Evolutionary conservation across 2,888 invertebrate genomes (phyloP).

Genomic region (Orthosia gothica): DNA sequence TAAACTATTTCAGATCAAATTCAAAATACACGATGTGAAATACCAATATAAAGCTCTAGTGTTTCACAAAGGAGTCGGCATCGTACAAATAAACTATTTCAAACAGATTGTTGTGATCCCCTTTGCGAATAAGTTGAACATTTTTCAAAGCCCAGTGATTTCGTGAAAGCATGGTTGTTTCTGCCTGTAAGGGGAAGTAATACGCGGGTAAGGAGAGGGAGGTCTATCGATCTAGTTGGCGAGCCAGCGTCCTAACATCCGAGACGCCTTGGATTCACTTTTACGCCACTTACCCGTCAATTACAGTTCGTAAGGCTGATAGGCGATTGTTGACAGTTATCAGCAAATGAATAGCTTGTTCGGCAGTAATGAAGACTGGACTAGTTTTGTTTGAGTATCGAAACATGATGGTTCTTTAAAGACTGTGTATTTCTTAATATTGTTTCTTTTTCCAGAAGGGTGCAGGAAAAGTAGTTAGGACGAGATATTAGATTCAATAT

Average conservation of each 20-base stretch:
- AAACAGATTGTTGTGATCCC: conserved; percentile 51
- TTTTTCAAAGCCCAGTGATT: conserved; percentile 59
- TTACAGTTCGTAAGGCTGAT: conserved; percentile 74
- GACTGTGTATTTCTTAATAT: background rate
- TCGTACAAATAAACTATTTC: conserved; percentile 50
- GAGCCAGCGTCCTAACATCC: conserved; percentile 73
- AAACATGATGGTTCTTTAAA: background rate
- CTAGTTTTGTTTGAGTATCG: background rate
- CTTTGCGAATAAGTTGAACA: conserved; percentile 48
- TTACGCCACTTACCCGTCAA: conserved; percentile 82
- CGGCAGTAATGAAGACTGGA: conserved; percentile 7
- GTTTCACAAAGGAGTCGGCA: conserved; percentile 38
- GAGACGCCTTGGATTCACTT: conserved; percentile 79
- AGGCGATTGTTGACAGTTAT: conserved; percentile 69
- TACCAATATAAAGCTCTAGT: conserved; percentile 27
- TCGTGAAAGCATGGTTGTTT: conserved; percentile 64
- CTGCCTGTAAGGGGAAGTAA: conserved; percentile 52
- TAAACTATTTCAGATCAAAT: conserved; percentile 27
- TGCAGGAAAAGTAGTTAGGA: background rate
- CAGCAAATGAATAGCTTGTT: conserved; percentile 55
- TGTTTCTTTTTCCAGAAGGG: background rate
- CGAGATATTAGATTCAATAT: background rate
- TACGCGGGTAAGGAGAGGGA: conserved; percentile 55
- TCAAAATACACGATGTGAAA: conserved; percentile 30
- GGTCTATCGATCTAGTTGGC: conserved; percentile 76